These are phyloP conservation scores for Ophioderma brevispina DNA, from an alignment of 35 echinoderm and acorn worm genomes.

Conservation along the genomic window DNA sequence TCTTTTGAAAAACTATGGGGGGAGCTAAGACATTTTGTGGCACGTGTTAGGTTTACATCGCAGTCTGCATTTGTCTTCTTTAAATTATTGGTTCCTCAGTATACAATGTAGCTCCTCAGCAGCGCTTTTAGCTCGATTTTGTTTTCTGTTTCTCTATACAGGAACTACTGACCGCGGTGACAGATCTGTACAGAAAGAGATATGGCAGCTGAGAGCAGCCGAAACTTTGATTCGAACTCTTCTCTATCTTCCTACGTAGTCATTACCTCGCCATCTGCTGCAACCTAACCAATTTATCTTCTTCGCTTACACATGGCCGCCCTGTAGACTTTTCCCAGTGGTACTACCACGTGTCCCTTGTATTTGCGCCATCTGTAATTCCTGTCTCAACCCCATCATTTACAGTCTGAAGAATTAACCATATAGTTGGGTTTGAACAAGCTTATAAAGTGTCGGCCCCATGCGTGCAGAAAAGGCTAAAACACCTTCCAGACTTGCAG, in stretches of 20 bases:
- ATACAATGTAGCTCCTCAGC: too few relatives aligned
- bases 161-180: too few relatives aligned
- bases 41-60: too few relatives aligned
- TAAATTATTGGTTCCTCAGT: too few relatives aligned
- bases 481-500: neutral
- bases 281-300: conserved; percentile 84
- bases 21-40: too few relatives aligned
- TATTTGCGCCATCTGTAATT: conserved; percentile 71
- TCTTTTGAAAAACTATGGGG: too few relatives aligned
- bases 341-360: conserved; percentile 82
- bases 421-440: conserved; percentile 54
- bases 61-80: too few relatives aligned
- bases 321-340: conserved; percentile 52
- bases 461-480: neutral
- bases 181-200: neutral
- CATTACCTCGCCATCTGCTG: conserved; percentile 73
- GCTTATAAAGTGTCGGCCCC: conserved; percentile 9
- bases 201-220: conserved; percentile 69
- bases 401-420: conserved; percentile 70
- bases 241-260: conserved; percentile 56
- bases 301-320: conserved; percentile 66
- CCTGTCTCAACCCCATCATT: conserved; percentile 85
- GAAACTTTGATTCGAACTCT: conserved; percentile 56
- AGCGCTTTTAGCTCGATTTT: too few relatives aligned
- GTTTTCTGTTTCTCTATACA: too few relatives aligned